Conservation (phyloP, 2,797 vertebrate genomes). For the Eulemur rubriventer region DNA sequence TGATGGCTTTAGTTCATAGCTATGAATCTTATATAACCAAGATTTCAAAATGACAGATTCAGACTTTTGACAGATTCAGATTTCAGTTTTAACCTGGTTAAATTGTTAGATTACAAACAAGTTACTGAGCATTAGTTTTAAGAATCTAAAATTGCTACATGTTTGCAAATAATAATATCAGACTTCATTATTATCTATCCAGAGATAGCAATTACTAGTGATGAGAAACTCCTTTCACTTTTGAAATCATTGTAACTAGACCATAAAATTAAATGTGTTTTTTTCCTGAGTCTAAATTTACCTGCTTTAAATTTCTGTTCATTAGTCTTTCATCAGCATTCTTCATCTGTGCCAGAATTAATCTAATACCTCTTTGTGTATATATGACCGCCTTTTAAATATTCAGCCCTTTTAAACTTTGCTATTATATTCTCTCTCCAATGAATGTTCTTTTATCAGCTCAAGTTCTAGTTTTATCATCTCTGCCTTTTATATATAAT, state of each 20-base stretch:
- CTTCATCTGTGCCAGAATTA: background rate
- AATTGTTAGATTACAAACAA: conserved; percentile 6
- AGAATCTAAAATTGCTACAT: background rate
- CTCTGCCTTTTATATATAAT: background rate
- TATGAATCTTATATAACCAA: background rate
- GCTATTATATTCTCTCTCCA: background rate
- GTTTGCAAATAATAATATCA: background rate
- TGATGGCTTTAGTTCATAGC: background rate
- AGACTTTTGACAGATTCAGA: background rate
- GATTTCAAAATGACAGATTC: conserved; percentile 11
- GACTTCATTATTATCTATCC: background rate
- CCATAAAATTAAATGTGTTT: background rate
- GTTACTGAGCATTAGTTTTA: background rate
- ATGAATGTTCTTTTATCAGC: background rate
- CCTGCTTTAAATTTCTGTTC: background rate
- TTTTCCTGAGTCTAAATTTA: background rate
- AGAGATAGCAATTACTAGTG: background rate
- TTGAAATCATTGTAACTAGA: background rate
- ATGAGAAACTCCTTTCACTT: background rate
- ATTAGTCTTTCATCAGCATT: background rate
- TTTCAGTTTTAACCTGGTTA: conserved; percentile 32
- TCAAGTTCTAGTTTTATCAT: background rate
- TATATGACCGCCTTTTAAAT: background rate
- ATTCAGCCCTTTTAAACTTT: background rate
- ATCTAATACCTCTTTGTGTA: background rate